Evolutionary conservation across 2,797 vertebrate species (phyloP), one percentile per base, ranked within the genome.

Genomic region (Halcyon leucocephala): DNA sequence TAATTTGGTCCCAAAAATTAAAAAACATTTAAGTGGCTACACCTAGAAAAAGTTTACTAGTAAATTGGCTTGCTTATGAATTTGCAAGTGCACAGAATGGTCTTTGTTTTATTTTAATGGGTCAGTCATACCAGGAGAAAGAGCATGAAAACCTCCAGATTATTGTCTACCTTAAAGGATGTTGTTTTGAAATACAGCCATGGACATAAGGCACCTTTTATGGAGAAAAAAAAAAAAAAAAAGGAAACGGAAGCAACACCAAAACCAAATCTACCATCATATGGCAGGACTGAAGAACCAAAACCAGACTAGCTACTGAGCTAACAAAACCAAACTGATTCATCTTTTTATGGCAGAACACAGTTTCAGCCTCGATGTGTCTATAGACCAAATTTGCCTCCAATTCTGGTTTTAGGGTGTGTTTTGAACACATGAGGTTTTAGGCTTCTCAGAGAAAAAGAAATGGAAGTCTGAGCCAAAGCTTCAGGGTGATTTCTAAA

Each of bases 181-280:
- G 78, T 86, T 94, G 89, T 74, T 91, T 86, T 86, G 77, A 95
- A 85, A 91, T 64, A 60, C 52, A 44, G n/a, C 18, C 2, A 10
- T 51, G 69, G 26, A 51, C 1, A 18, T 24, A 2, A 85, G 18
- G 15, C 16, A 55, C 20, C 35, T 70, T 52, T 48, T 42, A 55
- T 8, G 41, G 39, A 0, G 1, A 64, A 89, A 84, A 54, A 2
- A 17, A 17, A 39, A 39, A 52, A 80, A 78, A 48, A 7, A 10
- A 69, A 65, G 42, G 51, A 85, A 94, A 82, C 0, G 3, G n/a
- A 76, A 89, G 52, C 22, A 19, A 49, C 26, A 52, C 24, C 31
- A 22, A 67, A 91, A 22, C 9, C 13, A 35, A 14, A 15, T 62
- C 33, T 93, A 24, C 57, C 61, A 84, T 71, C 26, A 3, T 60